Percentiles rank a stretch among this genome's conserved stretches.
phyloP scores from a whole-genome alignment of 2,888 invertebrate genomes.

The Lacanobia oleracea region DNA sequence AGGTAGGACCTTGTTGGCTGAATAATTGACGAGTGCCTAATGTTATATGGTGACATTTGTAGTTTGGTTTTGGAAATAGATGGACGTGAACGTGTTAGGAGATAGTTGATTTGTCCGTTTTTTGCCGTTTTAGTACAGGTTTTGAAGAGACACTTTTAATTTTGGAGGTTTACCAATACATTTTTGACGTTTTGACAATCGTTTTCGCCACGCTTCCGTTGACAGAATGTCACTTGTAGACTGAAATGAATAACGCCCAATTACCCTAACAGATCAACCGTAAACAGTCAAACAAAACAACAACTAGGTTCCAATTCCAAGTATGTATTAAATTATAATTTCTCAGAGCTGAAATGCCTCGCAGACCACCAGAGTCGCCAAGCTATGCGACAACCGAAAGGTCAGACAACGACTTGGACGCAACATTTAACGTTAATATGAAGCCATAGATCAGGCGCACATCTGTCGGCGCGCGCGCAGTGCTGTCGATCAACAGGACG shows the following conservation, averaged over 20 bases:
- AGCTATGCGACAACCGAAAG: constrained; percentile 55
- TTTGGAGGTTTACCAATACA: too few relatives aligned
- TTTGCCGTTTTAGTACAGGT: background rate
- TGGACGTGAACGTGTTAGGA: constrained; percentile 24
- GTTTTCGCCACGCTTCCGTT: too few relatives aligned
- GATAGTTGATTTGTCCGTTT: background rate
- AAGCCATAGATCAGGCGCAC: constrained; percentile 60
- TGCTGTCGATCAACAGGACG: constrained; percentile 59
- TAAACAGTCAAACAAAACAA: constrained; percentile 6
- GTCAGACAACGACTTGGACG: constrained; percentile 60
- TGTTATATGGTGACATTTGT: constrained; percentile 39
- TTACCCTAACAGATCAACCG: background rate
- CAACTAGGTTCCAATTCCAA: constrained; percentile 12
- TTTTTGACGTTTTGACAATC: too few relatives aligned
- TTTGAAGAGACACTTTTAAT: background rate
- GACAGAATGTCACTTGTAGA: too few relatives aligned
- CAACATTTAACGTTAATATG: constrained; percentile 64
- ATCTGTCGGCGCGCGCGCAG: constrained; percentile 57
- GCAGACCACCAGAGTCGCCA: constrained; percentile 59
- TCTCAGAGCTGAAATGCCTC: constrained; percentile 42
- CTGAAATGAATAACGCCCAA: background rate
- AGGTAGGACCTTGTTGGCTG: constrained; percentile 51
- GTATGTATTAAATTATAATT: constrained; percentile 46
- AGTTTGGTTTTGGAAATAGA: constrained; percentile 40
- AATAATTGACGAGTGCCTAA: constrained; percentile 63